Evolutionary conservation across 1,140 invertebrate genomes (phyloP), one percentile per base, ranked within the genome.

Genomic region (Leptestheria dahalacensis): DNA sequence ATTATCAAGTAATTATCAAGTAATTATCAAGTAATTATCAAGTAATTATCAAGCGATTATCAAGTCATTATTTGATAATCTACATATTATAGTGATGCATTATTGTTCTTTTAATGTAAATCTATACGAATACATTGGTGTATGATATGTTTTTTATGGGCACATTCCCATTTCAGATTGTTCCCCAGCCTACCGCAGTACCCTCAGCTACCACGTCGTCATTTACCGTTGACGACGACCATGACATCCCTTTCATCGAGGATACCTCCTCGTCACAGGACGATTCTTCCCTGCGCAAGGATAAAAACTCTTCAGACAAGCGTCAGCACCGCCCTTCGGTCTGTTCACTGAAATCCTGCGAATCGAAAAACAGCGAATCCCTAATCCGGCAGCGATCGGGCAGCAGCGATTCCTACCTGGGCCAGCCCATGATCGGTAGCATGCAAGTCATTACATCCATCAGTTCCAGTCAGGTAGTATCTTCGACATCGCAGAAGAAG

Each of bases 191-290:
- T n/a, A 26, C 4, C 20, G 60, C 46, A 60, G 21, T 20, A 60
- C 18, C 25, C n/a, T n/a, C n/a, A n/a, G 33, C 29, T 63, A 63
- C 72, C 21, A 69, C 74, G 57, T 73, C 68, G 29, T 67, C 71
- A 18, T 65, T 71, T 46, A 66, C 70, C 24, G 63, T 78, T 18
- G 78, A 76, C 62, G 79, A 83, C 64, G 81, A 83, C 66, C 70
- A 75, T 23, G 82, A 84, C 71, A 84, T 85, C 72, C 82, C 82
- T 41, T 85, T 75, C 63, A 84, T 84, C 65, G 82, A 85, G 66
- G 83, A 85, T 62, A 41, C 60, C 12, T 51, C 29, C 21, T 51
- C 26, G 41, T 48, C 33, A 15, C 50, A 53, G 28, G 48, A 26
- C 54, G 48, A 53, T 41, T 49, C 33, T 49, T 26, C 33, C 6